A percentile compares a stretch with the other conserved stretches of the same genome.
Evolutionary conservation across 2,797 vertebrate species (phyloP).

Genomic region (Paratrypauchen microcephalus): DNA sequence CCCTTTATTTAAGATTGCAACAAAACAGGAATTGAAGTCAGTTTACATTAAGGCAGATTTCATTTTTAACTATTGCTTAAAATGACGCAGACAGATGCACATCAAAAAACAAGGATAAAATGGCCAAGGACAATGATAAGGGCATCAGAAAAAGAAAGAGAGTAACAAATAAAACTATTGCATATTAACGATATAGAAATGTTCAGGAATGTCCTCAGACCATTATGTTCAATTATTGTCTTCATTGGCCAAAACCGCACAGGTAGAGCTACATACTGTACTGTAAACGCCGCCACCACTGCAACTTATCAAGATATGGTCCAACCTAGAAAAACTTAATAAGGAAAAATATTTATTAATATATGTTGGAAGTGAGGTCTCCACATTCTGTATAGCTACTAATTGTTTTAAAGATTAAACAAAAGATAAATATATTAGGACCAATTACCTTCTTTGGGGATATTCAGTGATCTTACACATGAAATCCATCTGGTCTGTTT

Average conservation of each 20-base stretch:
- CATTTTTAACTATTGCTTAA: slow-evolving; percentile 29
- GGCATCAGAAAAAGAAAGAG: slow-evolving; percentile 11
- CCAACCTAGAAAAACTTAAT: slow-evolving; percentile 30
- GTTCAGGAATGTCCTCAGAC: slow-evolving; percentile 41
- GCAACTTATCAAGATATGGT: slow-evolving; percentile 18
- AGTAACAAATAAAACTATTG: slow-evolving; percentile 26
- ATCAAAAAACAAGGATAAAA: slow-evolving; percentile 17
- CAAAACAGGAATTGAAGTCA: slow-evolving; percentile 39
- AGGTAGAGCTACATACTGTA: slow-evolving; percentile 27
- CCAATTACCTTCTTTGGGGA: slow-evolving; percentile 23
- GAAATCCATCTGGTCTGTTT: slow-evolving; percentile 8
- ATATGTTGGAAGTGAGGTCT: slow-evolving; percentile 4
- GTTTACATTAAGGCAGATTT: slow-evolving; percentile 66
- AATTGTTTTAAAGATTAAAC: slow-evolving; percentile 10
- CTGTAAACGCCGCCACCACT: slow-evolving; percentile 29
- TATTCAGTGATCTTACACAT: slow-evolving; percentile 36
- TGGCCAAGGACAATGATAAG: slow-evolving; percentile 1
- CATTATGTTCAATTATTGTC: slow-evolving; percentile 28
- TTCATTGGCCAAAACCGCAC: slow-evolving; percentile 22
- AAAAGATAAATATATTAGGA: slow-evolving; percentile 4
- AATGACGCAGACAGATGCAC: slow-evolving; percentile 38
- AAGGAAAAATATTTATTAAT: background rate
- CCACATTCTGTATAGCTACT: background rate
- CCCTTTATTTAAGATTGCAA: slow-evolving; percentile 70
- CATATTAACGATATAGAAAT: slow-evolving; percentile 3